Evolutionary conservation across 2,888 invertebrate genomes (phyloP), one percentile per base, ranked within the genome.

Genomic region (Gymnocheta viridis): DNA sequence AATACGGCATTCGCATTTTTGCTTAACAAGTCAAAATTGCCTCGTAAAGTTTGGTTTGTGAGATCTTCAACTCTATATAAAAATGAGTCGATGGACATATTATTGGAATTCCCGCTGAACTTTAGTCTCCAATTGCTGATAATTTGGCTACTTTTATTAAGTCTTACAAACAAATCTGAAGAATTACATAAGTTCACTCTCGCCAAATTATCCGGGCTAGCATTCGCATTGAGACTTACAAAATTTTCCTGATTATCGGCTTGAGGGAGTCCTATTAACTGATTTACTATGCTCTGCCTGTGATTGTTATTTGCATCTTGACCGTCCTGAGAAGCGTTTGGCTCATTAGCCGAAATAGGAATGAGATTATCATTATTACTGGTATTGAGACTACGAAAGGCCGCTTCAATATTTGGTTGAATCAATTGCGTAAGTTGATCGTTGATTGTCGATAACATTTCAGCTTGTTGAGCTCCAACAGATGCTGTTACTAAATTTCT

Each of bases 101-200:
- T 29, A 2, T 51, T 19, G 0, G 47, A 29, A 10, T 17, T 67
- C 0, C 82, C 77, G 9, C n/a, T 14, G 29, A 32, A 74, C 6
- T 74, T 74, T 4, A 82, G n/a, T 10, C 32, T 72, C 82, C 82
- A 82, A 12, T 82, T 73, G 7, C 22, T 49, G 0, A 82, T 69
- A 10, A 69, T 78, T 24, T 82, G 76, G 9, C 60, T 49, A 3
- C 69, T 64, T 29, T 64, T 74, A 19, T 69, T 69, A 0, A 69
- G 69, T 1, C 62, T 27, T 0, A 17, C n/a, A 6, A 29, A 38
- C 2, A 69, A 22, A 38, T 78, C 41, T 0, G 38, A 4, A 5
- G 32, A 49, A 22, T 35, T 2, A 5, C 35, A 24, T 2, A 58
- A 66, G 17, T 19, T 29, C n/a, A 12, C 0, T 5, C 62, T 62